Percentiles rank a stretch among this genome's conserved stretches.
Evolutionary conservation across 2,113 vertebrate species (phyloP).

Genomic region (Siphamia tubifer): DNA sequence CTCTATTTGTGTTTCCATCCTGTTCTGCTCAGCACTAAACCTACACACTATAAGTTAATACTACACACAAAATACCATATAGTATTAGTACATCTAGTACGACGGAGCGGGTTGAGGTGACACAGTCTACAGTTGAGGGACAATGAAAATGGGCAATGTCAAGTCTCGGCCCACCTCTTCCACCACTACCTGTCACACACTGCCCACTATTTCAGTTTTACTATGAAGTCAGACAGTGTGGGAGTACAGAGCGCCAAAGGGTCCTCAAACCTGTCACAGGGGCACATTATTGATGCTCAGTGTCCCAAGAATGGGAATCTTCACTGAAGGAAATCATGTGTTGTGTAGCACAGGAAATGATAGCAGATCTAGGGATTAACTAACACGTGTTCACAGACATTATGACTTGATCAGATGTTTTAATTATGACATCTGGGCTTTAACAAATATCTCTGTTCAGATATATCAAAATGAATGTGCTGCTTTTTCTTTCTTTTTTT

Average conservation of each 20-base stretch:
- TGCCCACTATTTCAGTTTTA: constrained; percentile 39
- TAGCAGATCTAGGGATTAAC: neutral
- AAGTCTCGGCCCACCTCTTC: constrained; percentile 52
- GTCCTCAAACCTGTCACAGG: constrained; percentile 45
- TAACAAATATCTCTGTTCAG: neutral
- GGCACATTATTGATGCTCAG: constrained; percentile 36
- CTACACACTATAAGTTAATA: neutral
- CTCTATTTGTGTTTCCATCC: neutral
- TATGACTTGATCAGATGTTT: constrained; percentile 14
- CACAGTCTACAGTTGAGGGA: constrained; percentile 13
- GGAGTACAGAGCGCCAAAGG: constrained; percentile 36
- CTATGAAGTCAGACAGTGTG: constrained; percentile 41
- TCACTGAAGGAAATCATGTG: neutral
- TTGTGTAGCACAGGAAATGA: neutral
- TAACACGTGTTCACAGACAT: too few species aligned
- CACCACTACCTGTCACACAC: constrained; percentile 49
- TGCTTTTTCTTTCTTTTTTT: too few species aligned
- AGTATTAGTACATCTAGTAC: constrained; percentile 22
- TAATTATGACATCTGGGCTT: constrained; percentile 7
- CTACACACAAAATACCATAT: neutral
- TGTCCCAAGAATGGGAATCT: neutral
- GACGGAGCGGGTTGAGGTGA: constrained; percentile 13
- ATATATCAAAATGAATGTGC: neutral
- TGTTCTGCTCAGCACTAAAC: neutral
- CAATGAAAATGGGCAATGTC: constrained; percentile 45